phyloP scores from a whole-genome alignment of 2,888 invertebrate species.

The Amblyjoppa fuscipennis region DNA sequence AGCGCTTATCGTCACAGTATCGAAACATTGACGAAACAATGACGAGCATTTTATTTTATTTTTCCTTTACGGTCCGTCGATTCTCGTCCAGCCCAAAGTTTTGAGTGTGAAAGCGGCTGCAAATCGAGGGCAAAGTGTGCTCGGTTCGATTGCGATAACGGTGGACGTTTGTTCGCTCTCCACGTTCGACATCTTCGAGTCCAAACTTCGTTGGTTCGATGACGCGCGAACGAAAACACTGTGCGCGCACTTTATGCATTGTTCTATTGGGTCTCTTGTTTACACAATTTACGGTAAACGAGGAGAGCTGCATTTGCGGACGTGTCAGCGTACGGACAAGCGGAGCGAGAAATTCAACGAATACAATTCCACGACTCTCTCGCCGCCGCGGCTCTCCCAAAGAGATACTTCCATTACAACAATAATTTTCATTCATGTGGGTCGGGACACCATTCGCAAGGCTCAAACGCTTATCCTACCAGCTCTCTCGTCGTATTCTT shows the following conservation, averaged over 20 bases:
- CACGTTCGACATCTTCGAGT: not conserved
- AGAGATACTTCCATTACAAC: constrained; percentile 49
- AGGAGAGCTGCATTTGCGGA: not conserved
- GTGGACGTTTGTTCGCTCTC: not conserved
- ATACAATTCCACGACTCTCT: constrained; percentile 52
- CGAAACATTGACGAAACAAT: not conserved
- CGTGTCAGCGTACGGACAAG: constrained; percentile 23
- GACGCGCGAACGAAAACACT: not conserved
- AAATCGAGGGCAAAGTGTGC: not conserved
- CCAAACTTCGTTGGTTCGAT: constrained; percentile 1
- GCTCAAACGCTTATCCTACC: constrained; percentile 11
- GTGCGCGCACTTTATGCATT: not conserved
- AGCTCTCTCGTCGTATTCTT: constrained; percentile 47
- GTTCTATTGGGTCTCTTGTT: not conserved
- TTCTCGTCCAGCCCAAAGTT: not conserved
- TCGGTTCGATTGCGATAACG: not conserved
- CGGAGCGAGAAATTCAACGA: constrained; percentile 56
- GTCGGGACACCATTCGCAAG: constrained; percentile 65
- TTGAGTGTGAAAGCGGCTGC: not conserved
- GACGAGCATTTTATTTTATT: not conserved
- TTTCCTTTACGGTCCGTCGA: not conserved
- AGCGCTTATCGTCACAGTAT: too few species aligned
- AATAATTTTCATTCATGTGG: constrained; percentile 67
- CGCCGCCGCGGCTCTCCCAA: constrained; percentile 1
- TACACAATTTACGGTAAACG: not conserved